Base-by-base conservation (phyloP, 2,888 invertebrate genomes). In the Anthophora plumipes region DNA sequence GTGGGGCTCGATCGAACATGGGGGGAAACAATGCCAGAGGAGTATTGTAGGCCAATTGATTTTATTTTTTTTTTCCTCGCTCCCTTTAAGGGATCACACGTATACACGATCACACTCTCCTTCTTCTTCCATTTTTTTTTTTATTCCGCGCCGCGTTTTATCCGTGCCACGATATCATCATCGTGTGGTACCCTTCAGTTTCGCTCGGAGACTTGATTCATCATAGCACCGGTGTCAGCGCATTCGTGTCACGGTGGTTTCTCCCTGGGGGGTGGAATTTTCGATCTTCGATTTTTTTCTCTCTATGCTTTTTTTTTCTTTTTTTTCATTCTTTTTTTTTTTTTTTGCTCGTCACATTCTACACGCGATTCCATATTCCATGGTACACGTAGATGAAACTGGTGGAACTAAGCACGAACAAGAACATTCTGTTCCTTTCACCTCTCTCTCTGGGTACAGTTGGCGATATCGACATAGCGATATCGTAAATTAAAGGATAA, bases 21-120 rank as follows among this genome's bases (percentile, higher is more conserved):
- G 31, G 60, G 59, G 52, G 79, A 79, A 78, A 77, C 79, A 79
- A 78, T 70, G 64, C 64, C 79, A 60, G 41, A 17, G 20, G 59
- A 57, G 64, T 48, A 77, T 78, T 54, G 64, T 54, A 54, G 69
- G 78, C 79, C 79, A 77, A 79, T 79, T 79, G 79, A 79, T 79
- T 79, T 66, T 60, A 59, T 63, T 64, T 70, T 64, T 22, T 31
- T 17, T 22, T 46, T 22, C 25, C 25, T 64, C 31, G 31, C 59
- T 22, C 6, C 12, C 12, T 59, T 79, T 20, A 57, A 69, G 39
- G 39, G 52, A 68, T 55, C 41, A 25, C 17, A 22, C 54, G 41
- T 8, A 6, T 1, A 22, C 39, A 46, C 22, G 22, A 20, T 39
- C 31, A 14, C 9, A 1, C 39, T 22, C 17, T 41, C 25, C 31